Evolutionary conservation across 2,888 invertebrate genomes (phyloP).

Genomic region (Troides aeacus): DNA sequence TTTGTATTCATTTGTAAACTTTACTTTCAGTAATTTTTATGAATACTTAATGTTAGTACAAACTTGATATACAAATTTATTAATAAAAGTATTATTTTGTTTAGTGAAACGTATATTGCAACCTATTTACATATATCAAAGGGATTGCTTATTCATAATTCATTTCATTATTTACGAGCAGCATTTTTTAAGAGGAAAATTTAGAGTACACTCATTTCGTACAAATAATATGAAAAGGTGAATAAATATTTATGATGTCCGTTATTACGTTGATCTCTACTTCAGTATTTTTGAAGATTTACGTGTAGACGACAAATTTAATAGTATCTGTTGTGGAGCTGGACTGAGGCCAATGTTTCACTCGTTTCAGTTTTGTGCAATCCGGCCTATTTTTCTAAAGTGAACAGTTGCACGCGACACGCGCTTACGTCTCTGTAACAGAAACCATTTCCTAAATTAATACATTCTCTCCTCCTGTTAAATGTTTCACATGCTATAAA

Average conservation of each 20-base stretch:
- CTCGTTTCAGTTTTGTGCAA: constrained; percentile 75
- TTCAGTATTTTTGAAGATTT: neutral
- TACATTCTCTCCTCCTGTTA: neutral
- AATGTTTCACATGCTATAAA: neutral
- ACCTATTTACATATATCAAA: no score
- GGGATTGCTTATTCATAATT: no score
- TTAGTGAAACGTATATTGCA: no score
- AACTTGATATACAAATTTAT: no score
- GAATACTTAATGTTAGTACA: no score
- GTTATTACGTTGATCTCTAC: neutral
- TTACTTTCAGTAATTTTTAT: no score
- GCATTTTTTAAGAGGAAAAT: no score
- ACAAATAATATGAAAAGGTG: neutral
- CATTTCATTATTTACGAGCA: no score
- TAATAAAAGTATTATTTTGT: no score
- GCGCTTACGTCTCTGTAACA: constrained; percentile 39
- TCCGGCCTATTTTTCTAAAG: constrained; percentile 77
- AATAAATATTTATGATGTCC: neutral
- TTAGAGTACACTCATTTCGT: neutral
- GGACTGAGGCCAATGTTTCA: constrained; percentile 69
- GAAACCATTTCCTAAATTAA: constrained; percentile 59
- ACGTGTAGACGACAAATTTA: constrained; percentile 12
- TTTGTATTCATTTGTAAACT: no score
- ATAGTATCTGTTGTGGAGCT: constrained; percentile 45
- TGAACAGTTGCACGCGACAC: constrained; percentile 72